Evolutionary conservation across 2,888 invertebrate species (phyloP).

Genomic region (Luperina testacea): DNA sequence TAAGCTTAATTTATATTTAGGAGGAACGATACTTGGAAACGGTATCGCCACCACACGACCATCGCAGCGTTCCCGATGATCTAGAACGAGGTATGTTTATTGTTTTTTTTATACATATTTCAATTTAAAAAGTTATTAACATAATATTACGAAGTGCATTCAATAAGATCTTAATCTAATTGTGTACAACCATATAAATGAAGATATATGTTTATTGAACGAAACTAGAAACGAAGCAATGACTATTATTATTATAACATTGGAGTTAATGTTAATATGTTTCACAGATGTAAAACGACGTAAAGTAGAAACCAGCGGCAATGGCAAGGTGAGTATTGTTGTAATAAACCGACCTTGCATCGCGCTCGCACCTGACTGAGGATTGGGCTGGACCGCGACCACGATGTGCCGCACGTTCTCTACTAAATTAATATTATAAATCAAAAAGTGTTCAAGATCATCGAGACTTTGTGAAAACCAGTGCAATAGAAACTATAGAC

Average conservation of each 20-base stretch:
- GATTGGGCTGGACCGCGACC: constrained; percentile 90
- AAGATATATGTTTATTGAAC: constrained; percentile 59
- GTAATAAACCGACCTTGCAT: constrained; percentile 82
- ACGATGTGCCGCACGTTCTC: constrained; percentile 59
- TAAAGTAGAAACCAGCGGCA: constrained; percentile 93
- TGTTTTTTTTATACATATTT: not conserved
- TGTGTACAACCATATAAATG: not conserved
- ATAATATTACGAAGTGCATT: too few relatives aligned
- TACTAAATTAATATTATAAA: constrained; percentile 38
- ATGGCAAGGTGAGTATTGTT: constrained; percentile 95
- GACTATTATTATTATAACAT: not conserved
- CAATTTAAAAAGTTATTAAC: too few relatives aligned
- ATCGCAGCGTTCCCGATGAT: constrained; percentile 88
- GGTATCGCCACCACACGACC: constrained; percentile 88
- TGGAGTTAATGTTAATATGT: constrained; percentile 32
- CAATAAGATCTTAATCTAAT: too few relatives aligned
- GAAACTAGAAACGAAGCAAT: constrained; percentile 1
- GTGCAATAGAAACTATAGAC: constrained; percentile 62
- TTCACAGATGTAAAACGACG: constrained; percentile 94
- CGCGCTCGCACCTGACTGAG: constrained; percentile 89
- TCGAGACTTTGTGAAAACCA: constrained; percentile 58
- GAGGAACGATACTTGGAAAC: constrained; percentile 88
- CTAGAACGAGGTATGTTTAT: constrained; percentile 83
- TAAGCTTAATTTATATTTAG: constrained; percentile 69
- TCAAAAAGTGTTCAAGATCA: constrained; percentile 64